Evolutionary conservation across 2,113 vertebrate genomes (phyloP), one percentile per base, ranked within the genome.

Genomic region (Microtus richardsoni): DNA sequence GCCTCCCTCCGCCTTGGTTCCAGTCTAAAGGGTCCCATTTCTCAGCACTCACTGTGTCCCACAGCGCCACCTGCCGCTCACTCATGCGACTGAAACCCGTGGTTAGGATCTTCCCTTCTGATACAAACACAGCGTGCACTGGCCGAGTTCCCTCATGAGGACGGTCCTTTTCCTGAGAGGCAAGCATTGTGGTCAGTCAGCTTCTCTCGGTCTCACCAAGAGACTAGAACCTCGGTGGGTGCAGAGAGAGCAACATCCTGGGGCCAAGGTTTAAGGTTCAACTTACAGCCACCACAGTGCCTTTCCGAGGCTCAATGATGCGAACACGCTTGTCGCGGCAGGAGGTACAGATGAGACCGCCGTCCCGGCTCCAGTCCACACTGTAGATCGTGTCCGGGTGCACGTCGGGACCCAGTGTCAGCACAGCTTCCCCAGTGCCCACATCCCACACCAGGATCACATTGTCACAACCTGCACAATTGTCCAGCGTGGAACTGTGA

Each of bases 41-140:
- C 41, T 52, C 0, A 0, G 19, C 36, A 73, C 99, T 98, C 95
- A 99, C 99, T 60, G 96, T 98, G 96, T 99, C 99, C 99, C 99
- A 99, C 95, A 99, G 98, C 41, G 99, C 99, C 99, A 99, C 99
- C 98, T 99, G 99, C 58, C 99, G 98, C 97, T 99, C 99, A 2
- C 99, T 99, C 99, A 99, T 99, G 68, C 99, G 99, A 95, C 99
- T 99, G 98, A 99, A 99, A 14, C 99, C 99, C 0, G 99, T 99
- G 58, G 98, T 99, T 89, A 99, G 98, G 96, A 99, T 99, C 97
- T 99, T 99, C 1, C 98, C 99, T 0, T 99, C 98, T 0, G 99
- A 98, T 68, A 99, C 98, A 7, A 99, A 99, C 94, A 99, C 98
- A 0, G 98, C 99, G 0, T 98, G 98, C 86, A 99, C 97, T 0